Base-by-base conservation (phyloP, 2,888 invertebrate genomes). In the Oligia fasciuncula region DNA sequence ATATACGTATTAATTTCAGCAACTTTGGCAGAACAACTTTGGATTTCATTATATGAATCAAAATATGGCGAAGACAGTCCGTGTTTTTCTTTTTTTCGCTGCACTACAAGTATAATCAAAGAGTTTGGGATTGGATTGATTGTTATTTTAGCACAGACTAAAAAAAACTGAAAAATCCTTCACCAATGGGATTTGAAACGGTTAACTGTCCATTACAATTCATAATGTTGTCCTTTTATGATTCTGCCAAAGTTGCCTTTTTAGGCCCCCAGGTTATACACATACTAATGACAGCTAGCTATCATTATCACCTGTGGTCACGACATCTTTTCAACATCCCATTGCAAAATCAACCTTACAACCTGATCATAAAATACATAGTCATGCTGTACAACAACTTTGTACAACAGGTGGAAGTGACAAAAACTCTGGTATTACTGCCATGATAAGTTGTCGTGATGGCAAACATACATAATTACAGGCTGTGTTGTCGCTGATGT, bases 261-360 rank as follows among this genome's bases (percentile, higher is more conserved):
- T 29, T 29, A 1, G 29, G 29, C 29, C 29, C 29, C 29, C 29
- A 29, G 29, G 60, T 63, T 79, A 73, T 23, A 71, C 51, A 57
- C 60, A 54, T 57, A 85, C 51, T 77, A 81, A 81, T 75, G 75
- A 63, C 72, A 65, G 46, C 60, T 54, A 63, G 46, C 84, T 77
- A 75, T 73, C 74, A 86, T 83, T 77, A 86, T 77, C 75, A 70
- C 72, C 49, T 69, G 67, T 65, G 74, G 60, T 77, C 86, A 76
- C 84, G 78, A 67, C 76, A 79, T 66, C 71, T 73, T 62, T 29
- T 11, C 8, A n/a, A 35, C 23, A 2, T 23, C 1, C 62, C 57
- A 75, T 29, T n/a, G 13, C 17, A 85, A 73, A 60, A 35, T 54
- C n/a, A 40, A 60, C 74, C 67, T 76, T 80, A 67, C 9, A 0